phyloP scores from a whole-genome alignment of 2,113 vertebrate species.

The human (Homo sapiens) region GRCh38 chr2:9193001-9193500 shows the following conservation, averaged over 20 bases:
- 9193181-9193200: background rate
- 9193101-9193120: background rate
- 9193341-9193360: accelerated
- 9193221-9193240: background rate
- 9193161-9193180: background rate
- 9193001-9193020: background rate
- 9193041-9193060: background rate
- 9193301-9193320: background rate
- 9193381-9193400: background rate
- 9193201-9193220: background rate
- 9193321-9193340: background rate
- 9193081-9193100: background rate
- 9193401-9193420: background rate
- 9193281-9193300: accelerated
- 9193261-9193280: background rate
- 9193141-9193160: background rate
- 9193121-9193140: background rate
- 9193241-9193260: background rate
- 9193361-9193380: background rate
- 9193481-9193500: accelerated
- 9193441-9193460: background rate
- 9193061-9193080: background rate
- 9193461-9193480: background rate
- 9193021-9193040: background rate
- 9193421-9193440: background rate